phyloP scores from a whole-genome alignment of 1,140 invertebrate species.

The Zaprionus nigranus region DNA sequence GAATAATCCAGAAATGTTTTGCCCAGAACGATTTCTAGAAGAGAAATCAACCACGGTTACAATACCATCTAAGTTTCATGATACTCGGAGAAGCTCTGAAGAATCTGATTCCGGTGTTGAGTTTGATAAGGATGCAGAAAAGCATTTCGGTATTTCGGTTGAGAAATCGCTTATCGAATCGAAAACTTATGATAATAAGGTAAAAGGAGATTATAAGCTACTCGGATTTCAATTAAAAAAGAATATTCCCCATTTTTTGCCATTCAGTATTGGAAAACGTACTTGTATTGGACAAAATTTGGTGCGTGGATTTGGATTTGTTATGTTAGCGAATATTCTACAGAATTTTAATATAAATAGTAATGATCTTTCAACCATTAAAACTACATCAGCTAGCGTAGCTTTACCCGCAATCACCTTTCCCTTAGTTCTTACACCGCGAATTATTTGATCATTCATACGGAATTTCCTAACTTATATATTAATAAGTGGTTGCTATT shows the following conservation, averaged over 20 bases:
- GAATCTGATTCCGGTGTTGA: slow-evolving; percentile 85
- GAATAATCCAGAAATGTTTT: slow-evolving; percentile 89
- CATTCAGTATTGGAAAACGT: slow-evolving; percentile 93
- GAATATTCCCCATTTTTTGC: slow-evolving; percentile 90
- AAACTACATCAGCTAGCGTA: slow-evolving; percentile 87
- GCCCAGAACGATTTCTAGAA: slow-evolving; percentile 90
- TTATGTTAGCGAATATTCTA: slow-evolving; percentile 89
- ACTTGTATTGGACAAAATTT: slow-evolving; percentile 95
- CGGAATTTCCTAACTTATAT: neutral
- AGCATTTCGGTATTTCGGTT: neutral
- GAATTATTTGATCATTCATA: slow-evolving; percentile 25
- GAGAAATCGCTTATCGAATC: neutral
- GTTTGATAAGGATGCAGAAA: slow-evolving; percentile 77
- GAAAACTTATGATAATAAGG: slow-evolving; percentile 5
- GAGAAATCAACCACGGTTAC: slow-evolving; percentile 6
- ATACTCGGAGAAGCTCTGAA: slow-evolving; percentile 45
- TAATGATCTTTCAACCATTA: slow-evolving; percentile 85
- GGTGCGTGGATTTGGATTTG: slow-evolving; percentile 90
- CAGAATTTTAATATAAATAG: slow-evolving; percentile 90
- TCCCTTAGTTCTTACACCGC: slow-evolving; percentile 70
- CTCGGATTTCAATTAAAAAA: slow-evolving; percentile 78
- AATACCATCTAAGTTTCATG: slow-evolving; percentile 13
- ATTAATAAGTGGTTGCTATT: slow-evolving; percentile 18
- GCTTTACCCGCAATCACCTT: slow-evolving; percentile 89
- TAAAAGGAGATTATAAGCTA: neutral